Percentiles rank a stretch among this genome's conserved stretches.
Conservation (phyloP, 2,113 vertebrate genomes). For the Rutilus rutilus region DNA sequence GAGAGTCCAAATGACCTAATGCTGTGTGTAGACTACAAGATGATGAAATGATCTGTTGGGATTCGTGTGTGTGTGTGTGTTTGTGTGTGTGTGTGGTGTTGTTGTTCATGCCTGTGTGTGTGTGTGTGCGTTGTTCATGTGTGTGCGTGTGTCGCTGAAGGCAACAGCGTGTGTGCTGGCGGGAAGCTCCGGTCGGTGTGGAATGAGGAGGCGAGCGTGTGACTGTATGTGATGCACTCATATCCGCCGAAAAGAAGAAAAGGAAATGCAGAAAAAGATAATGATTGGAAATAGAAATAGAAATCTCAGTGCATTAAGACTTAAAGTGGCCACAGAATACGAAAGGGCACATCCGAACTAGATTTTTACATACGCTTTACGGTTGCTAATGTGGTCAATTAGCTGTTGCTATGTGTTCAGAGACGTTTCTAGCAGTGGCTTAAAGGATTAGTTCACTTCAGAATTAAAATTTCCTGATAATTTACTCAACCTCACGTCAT, state of each 20-base stretch:
- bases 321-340: neutral
- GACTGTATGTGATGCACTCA: constrained; percentile 32
- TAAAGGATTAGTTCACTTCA: no score
- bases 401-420: no score
- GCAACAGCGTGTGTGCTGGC: neutral
- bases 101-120: constrained; percentile 13
- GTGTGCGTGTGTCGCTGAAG: constrained; percentile 7
- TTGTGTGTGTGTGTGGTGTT: constrained; percentile 51
- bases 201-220: constrained; percentile 33
- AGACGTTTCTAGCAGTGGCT: no score
- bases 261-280: constrained; percentile 29
- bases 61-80: constrained; percentile 27
- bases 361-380: no score
- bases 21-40: constrained; percentile 61
- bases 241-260: neutral
- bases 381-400: no score
- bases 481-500: no score
- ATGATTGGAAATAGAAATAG: constrained; percentile 1
- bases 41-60: constrained; percentile 62
- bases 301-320: neutral
- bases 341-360: neutral
- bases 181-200: constrained; percentile 28
- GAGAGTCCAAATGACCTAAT: constrained; percentile 49
- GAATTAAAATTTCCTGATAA: no score
- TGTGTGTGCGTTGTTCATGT: constrained; percentile 47